A percentile compares a stretch with the other conserved stretches of the same genome.
Conservation (phyloP, 2,113 vertebrate genomes). For the Carassius gibelio region DNA sequence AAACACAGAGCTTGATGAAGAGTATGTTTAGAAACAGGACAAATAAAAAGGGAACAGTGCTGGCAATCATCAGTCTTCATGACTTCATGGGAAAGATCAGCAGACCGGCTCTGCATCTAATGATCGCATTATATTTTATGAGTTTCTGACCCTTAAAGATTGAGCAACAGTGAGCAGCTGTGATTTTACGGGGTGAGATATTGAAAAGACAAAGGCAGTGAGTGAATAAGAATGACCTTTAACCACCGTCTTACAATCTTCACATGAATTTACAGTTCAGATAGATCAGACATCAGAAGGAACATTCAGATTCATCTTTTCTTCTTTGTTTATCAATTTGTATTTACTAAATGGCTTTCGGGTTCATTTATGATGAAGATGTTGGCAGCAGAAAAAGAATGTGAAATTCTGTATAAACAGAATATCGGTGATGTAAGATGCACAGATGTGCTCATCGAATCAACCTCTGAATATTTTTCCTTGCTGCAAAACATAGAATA, state of each 20-base stretch:
- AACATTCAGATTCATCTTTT: not conserved
- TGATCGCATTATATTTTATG: not conserved
- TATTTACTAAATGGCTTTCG: not conserved
- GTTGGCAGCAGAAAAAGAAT: not conserved
- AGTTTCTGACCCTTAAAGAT: not conserved
- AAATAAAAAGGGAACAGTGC: not conserved
- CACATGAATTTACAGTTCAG: not conserved
- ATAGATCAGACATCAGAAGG: not conserved
- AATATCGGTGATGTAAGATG: not conserved
- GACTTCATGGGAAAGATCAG: not conserved
- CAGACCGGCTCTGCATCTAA: not conserved
- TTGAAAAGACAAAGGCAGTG: not conserved
- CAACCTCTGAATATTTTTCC: not conserved
- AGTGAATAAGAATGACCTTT: not conserved
- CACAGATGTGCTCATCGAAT: constrained; percentile 36
- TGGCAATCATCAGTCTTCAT: not conserved
- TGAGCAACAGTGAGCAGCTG: constrained; percentile 14
- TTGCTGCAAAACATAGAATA: too few species aligned
- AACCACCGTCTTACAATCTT: not conserved
- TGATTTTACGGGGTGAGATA: not conserved
- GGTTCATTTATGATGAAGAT: not conserved
- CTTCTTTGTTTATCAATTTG: not conserved
- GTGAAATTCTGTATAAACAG: not conserved
- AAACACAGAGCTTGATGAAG: not conserved
- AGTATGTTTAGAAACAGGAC: not conserved